Conservation (phyloP, 2,113 vertebrate genomes). For the Smithornis capensis region DNA sequence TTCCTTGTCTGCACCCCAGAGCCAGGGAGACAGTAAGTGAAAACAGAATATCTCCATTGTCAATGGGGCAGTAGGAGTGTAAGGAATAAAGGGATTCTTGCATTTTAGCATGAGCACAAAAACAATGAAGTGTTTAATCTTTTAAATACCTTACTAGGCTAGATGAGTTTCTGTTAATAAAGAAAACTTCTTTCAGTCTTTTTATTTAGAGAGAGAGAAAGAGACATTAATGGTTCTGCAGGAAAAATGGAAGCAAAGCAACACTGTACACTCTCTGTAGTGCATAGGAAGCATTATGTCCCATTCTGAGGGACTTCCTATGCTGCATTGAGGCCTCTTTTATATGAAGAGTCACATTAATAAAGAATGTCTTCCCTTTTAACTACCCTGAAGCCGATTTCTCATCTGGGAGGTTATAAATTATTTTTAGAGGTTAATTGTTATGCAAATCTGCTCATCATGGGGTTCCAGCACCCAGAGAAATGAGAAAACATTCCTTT, state of each 20-base stretch:
- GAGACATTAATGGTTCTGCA: neutral
- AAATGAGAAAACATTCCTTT: conserved; percentile 26
- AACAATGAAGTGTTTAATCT: neutral
- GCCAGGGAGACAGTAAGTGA: neutral
- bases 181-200: neutral
- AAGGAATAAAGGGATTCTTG: neutral
- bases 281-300: neutral
- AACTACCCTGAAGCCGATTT: conserved; percentile 47
- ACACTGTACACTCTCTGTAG: neutral
- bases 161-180: neutral
- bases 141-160: neutral
- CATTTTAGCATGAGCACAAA: neutral
- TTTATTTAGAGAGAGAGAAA: neutral
- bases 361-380: conserved; percentile 31
- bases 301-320: neutral
- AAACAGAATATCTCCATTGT: neutral
- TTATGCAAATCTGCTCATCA: conserved; percentile 47
- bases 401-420: conserved; percentile 37
- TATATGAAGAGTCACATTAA: conserved; percentile 4
- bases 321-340: neutral
- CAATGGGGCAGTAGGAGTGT: neutral
- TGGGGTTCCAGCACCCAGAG: conserved; percentile 27
- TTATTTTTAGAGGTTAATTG: conserved; percentile 65
- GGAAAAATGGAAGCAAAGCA: neutral
- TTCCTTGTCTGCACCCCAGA: neutral